Evolutionary conservation across 2,888 invertebrate species (phyloP).

Genomic region (Drosophila silvestris): DNA sequence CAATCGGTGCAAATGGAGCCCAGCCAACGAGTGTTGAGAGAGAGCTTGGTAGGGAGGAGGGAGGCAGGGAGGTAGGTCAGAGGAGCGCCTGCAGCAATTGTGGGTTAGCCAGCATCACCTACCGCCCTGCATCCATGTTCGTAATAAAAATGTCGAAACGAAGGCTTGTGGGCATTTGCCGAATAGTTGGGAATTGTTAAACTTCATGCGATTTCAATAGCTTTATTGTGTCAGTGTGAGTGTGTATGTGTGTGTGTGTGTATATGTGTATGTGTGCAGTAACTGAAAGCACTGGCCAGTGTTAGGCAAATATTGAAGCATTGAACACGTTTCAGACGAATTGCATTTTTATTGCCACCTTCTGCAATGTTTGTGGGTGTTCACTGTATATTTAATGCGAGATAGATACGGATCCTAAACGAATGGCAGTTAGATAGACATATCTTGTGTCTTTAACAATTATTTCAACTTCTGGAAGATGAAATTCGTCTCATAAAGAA

Average conservation of each 20-base stretch:
- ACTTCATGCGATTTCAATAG: constrained; percentile 64
- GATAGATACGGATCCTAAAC: constrained; percentile 5
- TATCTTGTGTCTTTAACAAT: constrained; percentile 1
- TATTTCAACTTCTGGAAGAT: neutral
- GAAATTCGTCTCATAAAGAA: neutral
- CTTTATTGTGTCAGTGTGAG: constrained; percentile 27
- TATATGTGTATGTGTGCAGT: constrained; percentile 33
- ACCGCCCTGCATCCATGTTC: constrained; percentile 4
- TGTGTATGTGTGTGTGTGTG: constrained; percentile 20
- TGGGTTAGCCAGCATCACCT: constrained; percentile 17
- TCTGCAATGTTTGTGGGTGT: constrained; percentile 34
- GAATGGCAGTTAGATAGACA: constrained; percentile 2
- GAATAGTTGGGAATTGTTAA: constrained; percentile 62
- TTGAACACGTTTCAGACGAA: constrained; percentile 76
- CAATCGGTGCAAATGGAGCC: constrained; percentile 56
- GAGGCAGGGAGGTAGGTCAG: neutral
- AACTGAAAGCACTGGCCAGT: constrained; percentile 40
- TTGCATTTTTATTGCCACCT: constrained; percentile 79
- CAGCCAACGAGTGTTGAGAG: neutral
- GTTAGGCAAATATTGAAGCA: constrained; percentile 74
- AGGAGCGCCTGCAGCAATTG: constrained; percentile 43
- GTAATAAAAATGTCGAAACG: constrained; percentile 74
- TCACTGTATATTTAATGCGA: constrained; percentile 32
- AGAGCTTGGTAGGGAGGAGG: neutral
- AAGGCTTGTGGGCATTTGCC: constrained; percentile 72